These are phyloP conservation scores for Maconellicoccus hirsutus DNA, from an alignment of 1,140 invertebrate species.

Conservation along the genomic window DNA sequence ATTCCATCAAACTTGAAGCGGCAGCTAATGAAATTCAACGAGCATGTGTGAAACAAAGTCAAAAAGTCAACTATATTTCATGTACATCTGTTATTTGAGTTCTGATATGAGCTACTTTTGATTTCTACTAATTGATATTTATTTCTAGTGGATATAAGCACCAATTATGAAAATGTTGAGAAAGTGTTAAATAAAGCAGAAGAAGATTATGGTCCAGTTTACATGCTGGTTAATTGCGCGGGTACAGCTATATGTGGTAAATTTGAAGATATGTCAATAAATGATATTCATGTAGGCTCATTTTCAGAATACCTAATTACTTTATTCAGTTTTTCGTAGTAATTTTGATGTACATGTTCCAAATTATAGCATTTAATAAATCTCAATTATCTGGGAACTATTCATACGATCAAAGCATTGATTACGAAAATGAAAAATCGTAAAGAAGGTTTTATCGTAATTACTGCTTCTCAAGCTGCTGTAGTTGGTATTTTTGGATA, in stretches of 20 bases:
- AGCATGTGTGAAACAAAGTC: conserved; percentile 36
- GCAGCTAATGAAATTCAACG: conserved; percentile 46
- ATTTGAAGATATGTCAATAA: conserved; percentile 65
- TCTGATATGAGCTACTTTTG: too few relatives aligned
- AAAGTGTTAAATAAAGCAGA: conserved; percentile 48
- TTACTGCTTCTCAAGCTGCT: conserved; percentile 82
- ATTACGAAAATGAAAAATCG: conserved; percentile 55
- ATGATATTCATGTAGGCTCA: conserved; percentile 51
- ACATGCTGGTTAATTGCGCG: conserved; percentile 85
- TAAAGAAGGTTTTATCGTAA: conserved; percentile 62
- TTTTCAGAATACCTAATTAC: too few relatives aligned
- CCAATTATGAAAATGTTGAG: conserved; percentile 48
- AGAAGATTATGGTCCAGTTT: conserved; percentile 57
- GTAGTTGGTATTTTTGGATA: conserved; percentile 85
- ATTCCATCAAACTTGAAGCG: conserved; percentile 50
- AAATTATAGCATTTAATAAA: conserved; percentile 44
- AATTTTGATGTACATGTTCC: not conserved
- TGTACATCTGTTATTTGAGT: too few relatives aligned
- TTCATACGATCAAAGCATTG: conserved; percentile 55
- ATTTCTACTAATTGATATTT: conserved; percentile 12
- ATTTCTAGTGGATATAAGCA: conserved; percentile 53
- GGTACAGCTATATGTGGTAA: conserved; percentile 64
- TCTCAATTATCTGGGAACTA: conserved; percentile 59
- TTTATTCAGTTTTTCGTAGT: not conserved
- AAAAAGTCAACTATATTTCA: conserved; percentile 55